These are phyloP conservation scores for Cyprinodon tularosa DNA, from an alignment of 2,113 vertebrate species.

Conservation along the genomic window DNA sequence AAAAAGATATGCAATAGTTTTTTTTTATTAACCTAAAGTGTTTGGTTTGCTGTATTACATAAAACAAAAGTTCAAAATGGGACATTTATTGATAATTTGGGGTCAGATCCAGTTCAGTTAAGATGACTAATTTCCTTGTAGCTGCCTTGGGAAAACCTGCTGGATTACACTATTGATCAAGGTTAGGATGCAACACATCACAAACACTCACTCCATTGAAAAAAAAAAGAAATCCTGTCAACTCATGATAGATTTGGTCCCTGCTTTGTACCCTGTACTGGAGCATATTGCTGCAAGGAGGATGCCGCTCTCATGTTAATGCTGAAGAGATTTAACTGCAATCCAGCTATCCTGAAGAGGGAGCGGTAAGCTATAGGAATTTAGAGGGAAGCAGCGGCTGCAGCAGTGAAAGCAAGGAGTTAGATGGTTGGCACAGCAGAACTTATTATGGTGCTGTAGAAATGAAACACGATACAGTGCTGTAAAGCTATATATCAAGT, in stretches of 20 bases:
- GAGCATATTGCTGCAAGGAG: constrained; percentile 30
- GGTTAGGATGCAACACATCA: constrained; percentile 7
- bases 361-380: constrained; percentile 53
- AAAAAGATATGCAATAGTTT: background rate
- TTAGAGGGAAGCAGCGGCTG: constrained; percentile 37
- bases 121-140: constrained; percentile 4
- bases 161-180: constrained; percentile 15
- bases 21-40: background rate
- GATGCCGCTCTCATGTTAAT: constrained; percentile 42
- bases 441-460: constrained; percentile 35
- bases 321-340: constrained; percentile 72
- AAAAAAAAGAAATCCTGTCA: constrained; percentile 11
- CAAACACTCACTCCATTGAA: constrained; percentile 13
- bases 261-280: constrained; percentile 39
- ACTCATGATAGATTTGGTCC: constrained; percentile 29
- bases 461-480: constrained; percentile 49
- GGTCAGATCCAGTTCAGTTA: constrained; percentile 2
- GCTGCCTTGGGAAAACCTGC: constrained; percentile 2
- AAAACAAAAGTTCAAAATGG: background rate
- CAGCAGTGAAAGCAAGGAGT: constrained; percentile 34
- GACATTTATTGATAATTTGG: constrained; percentile 2
- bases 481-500: constrained; percentile 52
- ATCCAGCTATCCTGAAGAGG: constrained; percentile 58
- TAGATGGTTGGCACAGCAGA: constrained; percentile 34
- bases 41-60: background rate